Conservation (phyloP, 2,113 vertebrate species). For the Gallinago undulata region DNA sequence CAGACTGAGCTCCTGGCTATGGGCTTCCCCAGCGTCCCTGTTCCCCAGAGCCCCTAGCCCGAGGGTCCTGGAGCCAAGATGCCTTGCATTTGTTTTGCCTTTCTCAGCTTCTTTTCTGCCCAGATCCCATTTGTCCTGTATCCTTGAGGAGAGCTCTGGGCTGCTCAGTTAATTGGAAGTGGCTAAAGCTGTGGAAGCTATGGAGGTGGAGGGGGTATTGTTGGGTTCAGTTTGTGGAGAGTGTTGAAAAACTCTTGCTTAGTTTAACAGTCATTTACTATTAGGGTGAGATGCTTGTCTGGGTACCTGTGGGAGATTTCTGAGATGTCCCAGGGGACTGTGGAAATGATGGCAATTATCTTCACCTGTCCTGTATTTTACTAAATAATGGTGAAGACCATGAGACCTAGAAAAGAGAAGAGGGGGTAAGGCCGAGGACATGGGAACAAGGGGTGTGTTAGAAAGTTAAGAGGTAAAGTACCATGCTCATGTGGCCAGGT, state of each 20-base stretch:
- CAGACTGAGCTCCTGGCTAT: not conserved
- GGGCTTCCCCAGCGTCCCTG: not conserved
- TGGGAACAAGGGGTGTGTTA: not conserved
- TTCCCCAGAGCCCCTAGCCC: not conserved
- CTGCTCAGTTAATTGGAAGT: slow-evolving; percentile 68
- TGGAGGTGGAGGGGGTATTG: slow-evolving; percentile 28
- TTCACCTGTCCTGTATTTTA: slow-evolving; percentile 52
- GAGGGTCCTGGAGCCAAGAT: not conserved
- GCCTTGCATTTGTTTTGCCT: slow-evolving; percentile 26
- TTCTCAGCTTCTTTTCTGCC: slow-evolving; percentile 54
- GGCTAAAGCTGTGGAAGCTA: slow-evolving; percentile 57
- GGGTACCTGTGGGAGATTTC: slow-evolving; percentile 49
- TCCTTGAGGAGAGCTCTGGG: slow-evolving; percentile 48
- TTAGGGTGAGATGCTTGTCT: slow-evolving; percentile 62
- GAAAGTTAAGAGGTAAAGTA: not conserved
- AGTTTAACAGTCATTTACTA: slow-evolving; percentile 64
- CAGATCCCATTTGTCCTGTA: slow-evolving; percentile 9
- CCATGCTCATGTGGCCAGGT: not conserved
- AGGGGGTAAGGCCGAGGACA: accelerated
- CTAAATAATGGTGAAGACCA: slow-evolving; percentile 26
- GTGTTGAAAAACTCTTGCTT: slow-evolving; percentile 62
- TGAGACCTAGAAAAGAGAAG: not conserved
- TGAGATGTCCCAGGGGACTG: slow-evolving; percentile 40
- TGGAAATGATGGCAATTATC: slow-evolving; percentile 66
- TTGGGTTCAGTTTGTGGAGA: slow-evolving; percentile 62